phyloP scores from a whole-genome alignment of 2,797 vertebrate species.

The Pristis pectinata region DNA sequence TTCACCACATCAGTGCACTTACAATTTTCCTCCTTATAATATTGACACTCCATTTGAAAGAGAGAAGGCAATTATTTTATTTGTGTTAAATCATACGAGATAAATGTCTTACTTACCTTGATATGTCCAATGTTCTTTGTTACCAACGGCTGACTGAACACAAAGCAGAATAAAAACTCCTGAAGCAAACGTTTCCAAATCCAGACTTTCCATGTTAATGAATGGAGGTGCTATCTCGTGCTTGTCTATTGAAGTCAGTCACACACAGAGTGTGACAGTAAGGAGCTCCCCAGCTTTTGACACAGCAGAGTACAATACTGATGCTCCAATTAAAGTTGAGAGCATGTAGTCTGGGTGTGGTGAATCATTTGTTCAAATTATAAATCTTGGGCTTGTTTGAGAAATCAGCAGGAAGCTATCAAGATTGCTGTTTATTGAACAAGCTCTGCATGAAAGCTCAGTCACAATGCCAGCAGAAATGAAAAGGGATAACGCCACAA shows the following conservation, averaged over 20 bases:
- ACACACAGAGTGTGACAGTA: not conserved
- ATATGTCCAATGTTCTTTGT: constrained; percentile 6
- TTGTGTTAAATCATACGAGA: not conserved
- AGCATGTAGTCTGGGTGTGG: not conserved
- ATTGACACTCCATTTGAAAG: not conserved
- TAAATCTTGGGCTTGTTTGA: not conserved
- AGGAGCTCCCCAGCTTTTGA: not conserved
- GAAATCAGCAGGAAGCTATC: not conserved
- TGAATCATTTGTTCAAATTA: not conserved
- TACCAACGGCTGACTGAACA: not conserved
- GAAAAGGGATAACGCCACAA: not conserved
- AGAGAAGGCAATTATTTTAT: not conserved
- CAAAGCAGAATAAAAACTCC: not conserved
- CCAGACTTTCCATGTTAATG: not conserved
- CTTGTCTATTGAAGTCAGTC: not conserved
- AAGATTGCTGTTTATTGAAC: not conserved
- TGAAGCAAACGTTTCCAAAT: not conserved
- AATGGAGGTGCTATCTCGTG: no score
- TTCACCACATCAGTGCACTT: no score
- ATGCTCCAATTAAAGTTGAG: not conserved
- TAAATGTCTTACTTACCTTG: constrained; percentile 1
- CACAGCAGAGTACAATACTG: not conserved
- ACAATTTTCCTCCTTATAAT: not conserved
- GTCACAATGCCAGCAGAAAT: not conserved
- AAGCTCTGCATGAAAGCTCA: not conserved